Conservation (phyloP, 1,140 invertebrate species). For the Magallana ariakensis region DNA sequence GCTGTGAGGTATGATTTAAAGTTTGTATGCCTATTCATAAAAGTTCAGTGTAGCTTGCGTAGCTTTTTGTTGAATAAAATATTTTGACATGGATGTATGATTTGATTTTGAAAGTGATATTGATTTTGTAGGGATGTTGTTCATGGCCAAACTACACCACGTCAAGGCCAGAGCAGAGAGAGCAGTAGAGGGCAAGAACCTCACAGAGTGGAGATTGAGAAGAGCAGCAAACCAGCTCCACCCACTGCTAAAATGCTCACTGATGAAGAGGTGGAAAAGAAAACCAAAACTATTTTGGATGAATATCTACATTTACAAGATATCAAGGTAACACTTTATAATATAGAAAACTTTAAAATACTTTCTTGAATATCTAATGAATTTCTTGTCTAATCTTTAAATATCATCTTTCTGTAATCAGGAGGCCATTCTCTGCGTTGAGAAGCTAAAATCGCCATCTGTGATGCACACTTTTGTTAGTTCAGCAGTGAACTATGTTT, state of each 20-base stretch:
- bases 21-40: too few species aligned
- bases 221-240: slow-evolving; percentile 34
- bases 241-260: slow-evolving; percentile 59
- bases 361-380: too few species aligned
- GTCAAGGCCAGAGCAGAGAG: slow-evolving; percentile 65
- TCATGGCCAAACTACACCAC: slow-evolving; percentile 56
- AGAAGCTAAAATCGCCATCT: slow-evolving; percentile 73
- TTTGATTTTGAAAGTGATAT: too few species aligned
- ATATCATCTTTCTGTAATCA: slow-evolving; percentile 59
- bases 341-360: background rate
- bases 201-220: slow-evolving; percentile 25
- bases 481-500: slow-evolving; percentile 77
- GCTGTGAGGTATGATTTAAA: slow-evolving; percentile 73
- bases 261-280: slow-evolving; percentile 76
- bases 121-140: slow-evolving; percentile 55
- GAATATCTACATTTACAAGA: slow-evolving; percentile 79
- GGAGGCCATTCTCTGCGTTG: slow-evolving; percentile 80
- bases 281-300: slow-evolving; percentile 78
- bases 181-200: slow-evolving; percentile 65
- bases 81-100: too few species aligned
- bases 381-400: background rate
- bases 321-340: slow-evolving; percentile 62
- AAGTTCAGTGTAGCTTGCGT: too few species aligned
- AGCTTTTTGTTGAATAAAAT: too few species aligned
- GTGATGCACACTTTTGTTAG: slow-evolving; percentile 77